Conservation (phyloP, 2,113 vertebrate genomes). For the Malurus cyaneus region DNA sequence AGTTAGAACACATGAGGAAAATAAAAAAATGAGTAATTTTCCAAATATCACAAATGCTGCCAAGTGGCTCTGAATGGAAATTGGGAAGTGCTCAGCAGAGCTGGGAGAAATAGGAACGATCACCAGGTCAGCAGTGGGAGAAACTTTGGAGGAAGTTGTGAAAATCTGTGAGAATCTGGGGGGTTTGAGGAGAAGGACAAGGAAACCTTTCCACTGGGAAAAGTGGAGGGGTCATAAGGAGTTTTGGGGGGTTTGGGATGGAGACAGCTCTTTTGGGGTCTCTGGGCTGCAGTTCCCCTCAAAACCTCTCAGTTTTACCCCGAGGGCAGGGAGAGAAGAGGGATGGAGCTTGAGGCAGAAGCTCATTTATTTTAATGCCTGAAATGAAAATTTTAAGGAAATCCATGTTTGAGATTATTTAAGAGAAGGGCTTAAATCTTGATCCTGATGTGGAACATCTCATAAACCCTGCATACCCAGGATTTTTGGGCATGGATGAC, state of each 20-base stretch:
- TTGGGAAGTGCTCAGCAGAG: neutral
- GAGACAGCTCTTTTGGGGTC: neutral
- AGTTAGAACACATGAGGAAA: neutral
- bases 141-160: neutral
- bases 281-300: neutral
- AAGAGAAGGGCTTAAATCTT: neutral
- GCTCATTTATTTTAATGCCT: neutral
- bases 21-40: neutral
- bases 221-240: neutral
- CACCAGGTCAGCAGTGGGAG: neutral
- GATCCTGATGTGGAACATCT: neutral
- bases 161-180: neutral
- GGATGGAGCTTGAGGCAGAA: neutral
- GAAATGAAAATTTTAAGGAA: neutral
- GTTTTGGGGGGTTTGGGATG: fast-evolving
- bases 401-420: neutral
- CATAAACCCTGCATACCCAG: too few relatives aligned
- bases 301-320: neutral
- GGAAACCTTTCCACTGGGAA: neutral
- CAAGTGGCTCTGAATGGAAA: slow-evolving; percentile 36
- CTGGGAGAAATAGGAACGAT: neutral
- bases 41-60: slow-evolving; percentile 54
- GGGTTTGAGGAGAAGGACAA: neutral
- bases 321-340: neutral
- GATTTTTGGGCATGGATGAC: neutral